Base-by-base conservation (phyloP, 2,797 vertebrate genomes). In the Huso huso region DNA sequence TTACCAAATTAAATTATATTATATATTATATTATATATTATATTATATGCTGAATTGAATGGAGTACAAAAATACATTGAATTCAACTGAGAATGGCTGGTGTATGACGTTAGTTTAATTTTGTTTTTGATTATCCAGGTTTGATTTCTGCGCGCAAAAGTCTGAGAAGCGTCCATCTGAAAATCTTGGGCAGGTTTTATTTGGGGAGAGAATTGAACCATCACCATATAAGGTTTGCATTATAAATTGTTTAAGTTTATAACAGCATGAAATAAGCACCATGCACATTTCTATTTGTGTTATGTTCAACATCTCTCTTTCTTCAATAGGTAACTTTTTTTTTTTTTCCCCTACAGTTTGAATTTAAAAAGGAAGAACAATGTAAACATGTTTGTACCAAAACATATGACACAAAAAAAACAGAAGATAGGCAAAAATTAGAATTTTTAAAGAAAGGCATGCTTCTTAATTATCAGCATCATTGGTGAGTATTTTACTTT, bases 391-490 rank as follows among this genome's bases (percentile, higher is more conserved):
- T 95, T 67, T 97, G 94, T 70, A 89, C 79, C 49, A 93, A 88
- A 81, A 73, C 76, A 0, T 97, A 95, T 50, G 78, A 88, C 74
- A 86, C 84, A 51, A 80, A 73, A 57, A 87, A 84, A 57, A 23
- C 78, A 3, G 75, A 88, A 66, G 91, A 94, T 69, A 93, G 89
- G 72, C 81, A 83, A 75, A 93, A 90, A 51, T 77, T 96, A 80
- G 90, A 94, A 68, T 96, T 97, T 70, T 78, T 97, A 73, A 95
- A 95, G 81, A 96, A 95, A 75, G 94, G 92, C 71, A 96, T 97
- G 93, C 77, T 94, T 1, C 85, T 96, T 70, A 97, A 97, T 85
- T 97, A 97, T 74, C 95, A 96, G 58, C 94, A 97, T 79, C 95
- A 97, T 73, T 97, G 94, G 94, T 96, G 78, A 84, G 93, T 63